Evolutionary conservation across 2,888 invertebrate species (phyloP).

Genomic region (Timandra comae): DNA sequence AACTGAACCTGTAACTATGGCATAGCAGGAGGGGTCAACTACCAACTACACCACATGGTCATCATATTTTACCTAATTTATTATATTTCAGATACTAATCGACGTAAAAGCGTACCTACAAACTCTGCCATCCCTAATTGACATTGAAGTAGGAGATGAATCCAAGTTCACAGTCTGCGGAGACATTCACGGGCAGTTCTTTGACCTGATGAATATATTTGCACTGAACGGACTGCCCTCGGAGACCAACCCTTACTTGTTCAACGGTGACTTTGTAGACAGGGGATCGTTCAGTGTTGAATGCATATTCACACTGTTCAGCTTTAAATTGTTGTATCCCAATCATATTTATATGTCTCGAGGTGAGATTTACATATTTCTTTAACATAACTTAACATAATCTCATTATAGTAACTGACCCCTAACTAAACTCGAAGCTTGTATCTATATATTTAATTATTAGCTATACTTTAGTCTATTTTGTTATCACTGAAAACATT

Average conservation of each 20-base stretch:
- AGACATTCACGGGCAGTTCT: conserved; percentile 99
- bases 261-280: conserved; percentile 99
- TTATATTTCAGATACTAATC: conserved; percentile 90
- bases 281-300: conserved; percentile 99
- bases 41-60: too few relatives aligned
- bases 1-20: too few relatives aligned
- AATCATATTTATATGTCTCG: conserved; percentile 98
- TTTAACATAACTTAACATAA: too few relatives aligned
- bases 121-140: conserved; percentile 90
- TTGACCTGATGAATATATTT: conserved; percentile 98
- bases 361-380: conserved; percentile 78
- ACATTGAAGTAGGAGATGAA: conserved; percentile 90
- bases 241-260: conserved; percentile 95
- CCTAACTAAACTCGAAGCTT: too few relatives aligned
- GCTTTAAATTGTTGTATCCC: conserved; percentile 96
- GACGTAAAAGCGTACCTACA: conserved; percentile 91
- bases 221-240: conserved; percentile 97
- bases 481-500: too few relatives aligned
- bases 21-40: too few relatives aligned
- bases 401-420: too few relatives aligned
- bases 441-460: too few relatives aligned
- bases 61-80: too few relatives aligned
- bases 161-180: conserved; percentile 98
- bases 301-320: conserved; percentile 98
- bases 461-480: too few relatives aligned